Evolutionary conservation across 2,797 vertebrate species (phyloP), one percentile per base, ranked within the genome.

Genomic region (Pseudotriccus pelzelni): DNA sequence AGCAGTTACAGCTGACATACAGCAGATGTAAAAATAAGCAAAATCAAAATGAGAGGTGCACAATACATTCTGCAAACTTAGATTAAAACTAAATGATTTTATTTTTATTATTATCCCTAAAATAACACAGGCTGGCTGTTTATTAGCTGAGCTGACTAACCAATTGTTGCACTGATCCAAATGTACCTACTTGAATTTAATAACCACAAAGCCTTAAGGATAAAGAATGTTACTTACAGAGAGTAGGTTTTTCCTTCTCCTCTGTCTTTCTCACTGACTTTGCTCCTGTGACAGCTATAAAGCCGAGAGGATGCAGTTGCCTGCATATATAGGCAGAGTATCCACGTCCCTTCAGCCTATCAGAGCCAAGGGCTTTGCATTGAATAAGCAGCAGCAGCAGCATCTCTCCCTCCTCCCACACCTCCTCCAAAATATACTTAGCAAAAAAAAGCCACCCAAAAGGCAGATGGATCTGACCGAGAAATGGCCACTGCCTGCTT

Each of bases 281-380:
- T 79, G 78, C 96, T 97, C 93, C 93, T 80, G 96, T 97, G 96
- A 95, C 97, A 97, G 97, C 92, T 97, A 49, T 87, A 94, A 96
- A 96, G 90, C 86, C 1, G 78, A 86, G 92, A 97, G 86, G 95
- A 97, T 95, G 97, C 50, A 72, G 97, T 63, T 97, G 94, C 95
- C 94, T 70, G 93, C 94, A 96, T 95, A 97, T 97, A 97, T 96
- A 97, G 94, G 95, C 95, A 96, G 90, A 95, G 94, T 92, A 96
- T 69, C 96, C 94, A 56, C 63, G 32, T 93, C 89, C 89, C 86
- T 46, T n/a, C 97, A 97, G 97, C 98, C 98, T 98, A 98, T 98
- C 98, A 97, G 95, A 97, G 86, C n/a, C 15, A 75, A 86, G 52
- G 5, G 68, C 93, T 97, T 93, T 81, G 97, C 97, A 93, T 74